A percentile compares a stretch with the other conserved stretches of the same genome.
These are phyloP conservation scores for Eupelmus urozonus DNA, from an alignment of 2,888 invertebrate species.

Conservation along the genomic window DNA sequence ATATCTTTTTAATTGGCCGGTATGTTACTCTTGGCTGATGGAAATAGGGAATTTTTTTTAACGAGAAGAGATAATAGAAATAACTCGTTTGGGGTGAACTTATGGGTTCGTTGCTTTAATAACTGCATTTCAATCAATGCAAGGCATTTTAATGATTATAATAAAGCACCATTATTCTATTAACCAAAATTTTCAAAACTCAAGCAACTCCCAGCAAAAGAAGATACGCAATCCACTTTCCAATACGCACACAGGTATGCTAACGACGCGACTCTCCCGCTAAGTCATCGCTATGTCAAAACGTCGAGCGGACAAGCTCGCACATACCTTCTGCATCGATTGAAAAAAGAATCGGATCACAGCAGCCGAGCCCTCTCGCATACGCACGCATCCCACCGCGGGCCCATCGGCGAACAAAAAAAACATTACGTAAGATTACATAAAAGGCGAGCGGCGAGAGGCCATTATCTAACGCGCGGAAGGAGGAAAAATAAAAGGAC, in stretches of 20 bases:
- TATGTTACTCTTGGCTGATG: background rate
- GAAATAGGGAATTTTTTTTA: too few species aligned
- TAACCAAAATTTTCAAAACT: too few species aligned
- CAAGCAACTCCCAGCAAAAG: too few species aligned
- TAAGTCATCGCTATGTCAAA: conserved; percentile 5
- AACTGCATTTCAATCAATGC: too few species aligned
- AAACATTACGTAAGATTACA: conserved; percentile 37
- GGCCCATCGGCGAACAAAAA: background rate
- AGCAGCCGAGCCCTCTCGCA: too few species aligned
- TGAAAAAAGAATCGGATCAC: conserved; percentile 23
- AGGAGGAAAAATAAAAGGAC: background rate
- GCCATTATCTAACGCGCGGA: conserved; percentile 29
- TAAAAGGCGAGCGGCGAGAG: background rate
- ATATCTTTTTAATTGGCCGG: background rate
- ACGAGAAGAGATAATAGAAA: background rate
- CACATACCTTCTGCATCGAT: too few species aligned
- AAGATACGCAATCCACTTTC: conserved; percentile 1
- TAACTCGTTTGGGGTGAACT: too few species aligned
- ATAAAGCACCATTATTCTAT: too few species aligned
- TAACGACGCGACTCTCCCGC: too few species aligned
- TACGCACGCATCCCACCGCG: background rate
- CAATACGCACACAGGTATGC: conserved; percentile 10
- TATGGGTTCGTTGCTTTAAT: too few species aligned
- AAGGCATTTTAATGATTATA: background rate
- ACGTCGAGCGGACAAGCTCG: conserved; percentile 11